A percentile compares a stretch with the other conserved stretches of the same genome.
These are phyloP conservation scores for Drosophila mettleri DNA, from an alignment of 2,888 invertebrate species.

Conservation along the genomic window DNA sequence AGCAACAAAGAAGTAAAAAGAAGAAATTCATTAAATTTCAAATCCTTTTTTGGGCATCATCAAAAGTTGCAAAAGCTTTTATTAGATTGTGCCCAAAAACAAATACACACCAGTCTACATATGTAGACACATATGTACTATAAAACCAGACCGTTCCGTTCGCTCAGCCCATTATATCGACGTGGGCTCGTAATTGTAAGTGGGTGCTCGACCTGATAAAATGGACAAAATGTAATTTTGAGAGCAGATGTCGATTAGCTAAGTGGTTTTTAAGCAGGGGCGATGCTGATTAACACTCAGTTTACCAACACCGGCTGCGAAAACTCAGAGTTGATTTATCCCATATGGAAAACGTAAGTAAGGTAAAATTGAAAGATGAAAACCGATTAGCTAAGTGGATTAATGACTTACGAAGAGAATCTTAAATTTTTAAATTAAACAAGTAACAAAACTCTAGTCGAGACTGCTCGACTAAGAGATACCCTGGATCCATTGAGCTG, in stretches of 20 bases:
- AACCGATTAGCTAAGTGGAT: neutral
- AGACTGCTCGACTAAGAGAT: too few species aligned
- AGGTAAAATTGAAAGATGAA: neutral
- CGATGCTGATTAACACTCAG: neutral
- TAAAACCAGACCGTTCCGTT: constrained; percentile 14
- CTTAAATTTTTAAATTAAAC: too few species aligned
- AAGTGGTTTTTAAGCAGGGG: constrained; percentile 4
- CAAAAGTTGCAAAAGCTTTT: constrained; percentile 51
- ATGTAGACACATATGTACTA: neutral
- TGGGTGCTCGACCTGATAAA: neutral
- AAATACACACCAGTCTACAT: constrained; percentile 3
- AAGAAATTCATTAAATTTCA: constrained; percentile 69
- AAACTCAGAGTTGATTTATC: neutral
- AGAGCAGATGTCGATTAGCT: constrained; percentile 15
- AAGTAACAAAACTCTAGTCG: too few species aligned
- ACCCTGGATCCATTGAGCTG: too few species aligned
- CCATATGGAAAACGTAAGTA: neutral
- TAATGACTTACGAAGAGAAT: too few species aligned
- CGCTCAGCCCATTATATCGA: constrained; percentile 25
- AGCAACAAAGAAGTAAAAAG: constrained; percentile 6
- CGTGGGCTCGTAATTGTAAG: constrained; percentile 21
- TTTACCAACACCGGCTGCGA: neutral
- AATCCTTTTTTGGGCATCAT: constrained; percentile 59
- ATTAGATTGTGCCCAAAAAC: constrained; percentile 37
- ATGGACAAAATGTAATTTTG: neutral